Conservation (phyloP, 1,140 invertebrate genomes). For the Thalassaphorura encarpata region DNA sequence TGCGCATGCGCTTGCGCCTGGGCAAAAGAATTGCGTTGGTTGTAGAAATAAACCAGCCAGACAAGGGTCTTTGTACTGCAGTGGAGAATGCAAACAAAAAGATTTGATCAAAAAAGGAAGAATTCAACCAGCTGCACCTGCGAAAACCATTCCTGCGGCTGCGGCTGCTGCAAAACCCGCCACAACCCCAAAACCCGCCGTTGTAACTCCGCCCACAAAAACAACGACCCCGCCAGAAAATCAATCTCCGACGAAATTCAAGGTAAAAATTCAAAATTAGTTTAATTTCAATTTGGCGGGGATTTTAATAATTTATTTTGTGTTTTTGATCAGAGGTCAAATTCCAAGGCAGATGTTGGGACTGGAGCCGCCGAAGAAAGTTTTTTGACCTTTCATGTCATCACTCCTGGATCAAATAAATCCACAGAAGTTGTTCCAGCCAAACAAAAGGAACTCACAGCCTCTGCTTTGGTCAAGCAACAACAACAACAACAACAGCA, state of each 20-base stretch:
- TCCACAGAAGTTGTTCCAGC: constrained; percentile 27
- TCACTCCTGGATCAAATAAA: constrained; percentile 14
- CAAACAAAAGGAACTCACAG: constrained; percentile 21
- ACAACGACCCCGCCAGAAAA: no score
- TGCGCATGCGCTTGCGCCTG: no score
- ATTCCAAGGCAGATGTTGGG: constrained; percentile 11
- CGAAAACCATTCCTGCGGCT: no score
- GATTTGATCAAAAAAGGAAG: constrained; percentile 47
- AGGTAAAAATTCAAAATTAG: constrained; percentile 3
- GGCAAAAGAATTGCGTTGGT: constrained; percentile 32
- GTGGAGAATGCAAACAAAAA: constrained; percentile 70
- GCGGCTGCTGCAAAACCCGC: no score
- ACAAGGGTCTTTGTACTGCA: constrained; percentile 69
- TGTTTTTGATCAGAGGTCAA: constrained; percentile 6
- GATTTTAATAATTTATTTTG: not conserved
- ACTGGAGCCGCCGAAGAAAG: not conserved
- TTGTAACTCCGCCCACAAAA: no score
- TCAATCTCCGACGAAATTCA: not conserved
- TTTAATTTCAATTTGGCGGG: not conserved
- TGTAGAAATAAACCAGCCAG: constrained; percentile 43
- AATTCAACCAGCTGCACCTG: constrained; percentile 18
- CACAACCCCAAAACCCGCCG: no score
- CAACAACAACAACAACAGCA: no score
- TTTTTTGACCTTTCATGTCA: constrained; percentile 30
- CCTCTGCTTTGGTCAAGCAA: constrained; percentile 4